A percentile compares a stretch with the other conserved stretches of the same genome.
Conservation (phyloP, 2,888 invertebrate species). For the Nymphalis urticae region DNA sequence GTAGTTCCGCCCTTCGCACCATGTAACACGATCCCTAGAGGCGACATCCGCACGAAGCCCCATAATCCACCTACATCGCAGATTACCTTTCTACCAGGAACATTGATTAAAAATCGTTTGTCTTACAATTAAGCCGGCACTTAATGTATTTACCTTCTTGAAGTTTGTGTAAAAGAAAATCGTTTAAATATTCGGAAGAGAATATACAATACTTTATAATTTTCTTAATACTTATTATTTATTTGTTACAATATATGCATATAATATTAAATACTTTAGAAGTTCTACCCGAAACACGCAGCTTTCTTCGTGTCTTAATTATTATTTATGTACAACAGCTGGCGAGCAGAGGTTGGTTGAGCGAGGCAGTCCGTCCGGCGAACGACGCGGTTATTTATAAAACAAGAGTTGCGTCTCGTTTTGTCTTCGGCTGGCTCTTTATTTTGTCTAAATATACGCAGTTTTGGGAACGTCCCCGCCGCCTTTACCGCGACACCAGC, state of each 20-base stretch:
- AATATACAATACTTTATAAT: neutral
- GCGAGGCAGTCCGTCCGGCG: conserved; percentile 73
- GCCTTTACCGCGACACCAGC: conserved; percentile 72
- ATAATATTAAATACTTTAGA: conserved; percentile 40
- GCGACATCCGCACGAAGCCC: conserved; percentile 78
- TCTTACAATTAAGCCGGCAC: conserved; percentile 8
- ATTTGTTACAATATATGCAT: conserved; percentile 1
- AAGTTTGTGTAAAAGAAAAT: neutral
- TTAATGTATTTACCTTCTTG: conserved; percentile 1
- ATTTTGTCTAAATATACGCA: conserved; percentile 82
- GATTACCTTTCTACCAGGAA: conserved; percentile 38
- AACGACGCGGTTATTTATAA: conserved; percentile 80
- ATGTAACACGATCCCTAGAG: conserved; percentile 70
- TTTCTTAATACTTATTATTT: neutral
- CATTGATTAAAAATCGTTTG: conserved; percentile 41
- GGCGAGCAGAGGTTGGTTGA: conserved; percentile 75
- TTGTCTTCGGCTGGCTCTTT: conserved; percentile 81
- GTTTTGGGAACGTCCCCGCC: conserved; percentile 78
- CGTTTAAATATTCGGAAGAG: too few relatives aligned
- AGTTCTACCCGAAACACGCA: conserved; percentile 47
- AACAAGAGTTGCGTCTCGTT: conserved; percentile 81
- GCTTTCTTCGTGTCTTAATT: conserved; percentile 78
- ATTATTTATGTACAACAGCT: conserved; percentile 81
- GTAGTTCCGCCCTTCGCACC: conserved; percentile 67
- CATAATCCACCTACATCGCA: conserved; percentile 61